These are phyloP conservation scores for Cosmorhoe ocellata DNA, from an alignment of 2,888 invertebrate genomes.

Conservation along the genomic window DNA sequence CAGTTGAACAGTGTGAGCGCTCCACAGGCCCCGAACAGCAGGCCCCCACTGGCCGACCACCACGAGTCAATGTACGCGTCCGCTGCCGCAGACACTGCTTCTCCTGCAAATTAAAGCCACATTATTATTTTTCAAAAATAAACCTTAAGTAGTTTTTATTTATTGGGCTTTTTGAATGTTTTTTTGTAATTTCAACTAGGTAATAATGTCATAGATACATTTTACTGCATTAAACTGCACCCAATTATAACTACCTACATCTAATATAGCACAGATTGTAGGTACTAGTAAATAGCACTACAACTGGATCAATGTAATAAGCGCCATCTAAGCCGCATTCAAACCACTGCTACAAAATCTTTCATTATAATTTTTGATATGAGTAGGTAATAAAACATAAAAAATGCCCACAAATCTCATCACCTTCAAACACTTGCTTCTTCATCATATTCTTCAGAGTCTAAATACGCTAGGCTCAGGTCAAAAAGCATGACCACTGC, in stretches of 20 bases:
- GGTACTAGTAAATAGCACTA: too few species aligned
- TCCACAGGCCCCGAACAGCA: slow-evolving; percentile 61
- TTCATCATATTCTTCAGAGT: slow-evolving; percentile 73
- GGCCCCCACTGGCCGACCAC: slow-evolving; percentile 68
- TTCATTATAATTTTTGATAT: background rate
- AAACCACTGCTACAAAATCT: slow-evolving; percentile 17
- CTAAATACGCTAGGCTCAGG: slow-evolving; percentile 69
- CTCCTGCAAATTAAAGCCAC: slow-evolving; percentile 49
- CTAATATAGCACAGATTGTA: too few species aligned
- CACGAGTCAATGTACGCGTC: slow-evolving; percentile 73
- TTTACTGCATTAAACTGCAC: too few species aligned
- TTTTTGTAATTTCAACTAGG: too few species aligned
- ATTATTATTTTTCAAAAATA: too few species aligned
- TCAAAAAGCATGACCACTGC: slow-evolving; percentile 69
- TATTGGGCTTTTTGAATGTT: too few species aligned
- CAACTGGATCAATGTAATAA: background rate
- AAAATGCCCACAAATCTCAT: slow-evolving; percentile 17
- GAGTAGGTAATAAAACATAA: background rate
- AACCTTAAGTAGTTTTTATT: too few species aligned
- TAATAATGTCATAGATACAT: too few species aligned
- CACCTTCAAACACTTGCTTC: slow-evolving; percentile 65
- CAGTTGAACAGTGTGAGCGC: slow-evolving; percentile 60
- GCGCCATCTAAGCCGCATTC: slow-evolving; percentile 33
- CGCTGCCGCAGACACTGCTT: slow-evolving; percentile 67
- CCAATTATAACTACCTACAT: too few species aligned